Evolutionary conservation across 2,888 invertebrate genomes (phyloP).

Genomic region (Agonum fuliginosum): DNA sequence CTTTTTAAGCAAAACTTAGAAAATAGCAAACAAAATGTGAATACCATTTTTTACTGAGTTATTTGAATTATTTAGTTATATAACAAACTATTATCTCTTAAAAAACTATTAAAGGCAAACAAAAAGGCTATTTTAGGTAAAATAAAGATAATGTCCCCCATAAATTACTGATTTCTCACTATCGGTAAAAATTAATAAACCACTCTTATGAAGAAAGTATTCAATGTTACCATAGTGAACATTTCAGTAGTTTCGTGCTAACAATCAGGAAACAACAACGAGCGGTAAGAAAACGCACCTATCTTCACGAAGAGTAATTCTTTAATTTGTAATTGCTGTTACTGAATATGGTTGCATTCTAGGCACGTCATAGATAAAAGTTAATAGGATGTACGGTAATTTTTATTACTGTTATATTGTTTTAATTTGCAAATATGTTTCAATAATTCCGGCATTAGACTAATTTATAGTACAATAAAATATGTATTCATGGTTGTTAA

Average conservation of each 20-base stretch:
- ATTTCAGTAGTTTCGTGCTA: slow-evolving; percentile 25
- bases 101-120: too few species aligned
- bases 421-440: slow-evolving; percentile 6
- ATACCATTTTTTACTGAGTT: too few species aligned
- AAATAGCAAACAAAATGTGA: too few species aligned
- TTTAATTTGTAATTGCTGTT: slow-evolving; percentile 50
- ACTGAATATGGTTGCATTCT: slow-evolving; percentile 22
- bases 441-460: neutral
- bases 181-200: slow-evolving; percentile 5
- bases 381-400: slow-evolving; percentile 16
- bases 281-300: slow-evolving; percentile 46
- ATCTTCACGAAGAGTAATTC: slow-evolving; percentile 50
- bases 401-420: slow-evolving; percentile 29
- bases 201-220: slow-evolving; percentile 35
- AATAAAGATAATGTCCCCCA: neutral
- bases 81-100: too few species aligned
- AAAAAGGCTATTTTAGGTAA: neutral
- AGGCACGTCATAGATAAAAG: slow-evolving; percentile 1
- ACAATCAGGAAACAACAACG: slow-evolving; percentile 44
- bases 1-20: too few species aligned
- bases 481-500: neutral
- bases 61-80: too few species aligned
- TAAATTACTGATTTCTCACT: slow-evolving; percentile 16
- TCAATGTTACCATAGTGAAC: slow-evolving; percentile 25
- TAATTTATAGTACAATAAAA: neutral